These are phyloP conservation scores for Lissonota sp. DNA, from an alignment of 2,888 invertebrate genomes.

Conservation along the genomic window DNA sequence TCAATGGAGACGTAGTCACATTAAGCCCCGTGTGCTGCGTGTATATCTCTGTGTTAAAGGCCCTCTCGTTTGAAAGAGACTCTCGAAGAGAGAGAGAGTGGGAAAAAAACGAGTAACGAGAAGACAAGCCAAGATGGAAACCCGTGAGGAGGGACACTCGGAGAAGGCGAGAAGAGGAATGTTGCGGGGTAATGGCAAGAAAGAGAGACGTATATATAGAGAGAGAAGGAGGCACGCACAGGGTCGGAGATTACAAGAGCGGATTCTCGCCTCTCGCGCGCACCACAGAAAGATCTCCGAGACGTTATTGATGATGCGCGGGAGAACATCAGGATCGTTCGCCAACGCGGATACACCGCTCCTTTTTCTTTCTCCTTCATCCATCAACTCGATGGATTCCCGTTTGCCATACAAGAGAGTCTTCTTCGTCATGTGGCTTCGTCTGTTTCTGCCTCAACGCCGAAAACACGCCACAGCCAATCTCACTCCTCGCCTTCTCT, in stretches of 20 bases:
- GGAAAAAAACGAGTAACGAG: conserved; percentile 22
- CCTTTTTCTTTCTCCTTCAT: conserved; percentile 53
- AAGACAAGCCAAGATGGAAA: conserved; percentile 31
- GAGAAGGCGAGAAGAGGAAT: conserved; percentile 27
- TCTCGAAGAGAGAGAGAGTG: no score
- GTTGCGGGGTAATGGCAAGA: conserved; percentile 22
- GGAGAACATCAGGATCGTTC: conserved; percentile 51
- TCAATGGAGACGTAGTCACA: conserved; percentile 59
- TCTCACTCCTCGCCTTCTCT: neutral
- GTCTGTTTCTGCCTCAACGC: conserved; percentile 32
- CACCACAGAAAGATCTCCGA: conserved; percentile 26
- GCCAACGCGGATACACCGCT: conserved; percentile 60
- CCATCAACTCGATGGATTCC: conserved; percentile 63
- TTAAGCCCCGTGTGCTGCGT: conserved; percentile 41
- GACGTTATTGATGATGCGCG: conserved; percentile 69
- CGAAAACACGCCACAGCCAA: conserved; percentile 39
- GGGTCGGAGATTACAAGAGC: conserved; percentile 41
- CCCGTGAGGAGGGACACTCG: conserved; percentile 28
- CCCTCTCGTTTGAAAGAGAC: conserved; percentile 35
- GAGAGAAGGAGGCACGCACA: conserved; percentile 44
- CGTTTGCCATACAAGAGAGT: conserved; percentile 5
- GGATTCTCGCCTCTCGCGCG: conserved; percentile 33
- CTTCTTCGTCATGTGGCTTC: conserved; percentile 44
- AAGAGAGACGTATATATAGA: conserved; percentile 52
- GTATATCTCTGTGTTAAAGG: conserved; percentile 14